Percentiles rank a stretch among this genome's conserved stretches.
Conservation (phyloP, 2,113 vertebrate genomes). For the Pollimyrus isidori region DNA sequence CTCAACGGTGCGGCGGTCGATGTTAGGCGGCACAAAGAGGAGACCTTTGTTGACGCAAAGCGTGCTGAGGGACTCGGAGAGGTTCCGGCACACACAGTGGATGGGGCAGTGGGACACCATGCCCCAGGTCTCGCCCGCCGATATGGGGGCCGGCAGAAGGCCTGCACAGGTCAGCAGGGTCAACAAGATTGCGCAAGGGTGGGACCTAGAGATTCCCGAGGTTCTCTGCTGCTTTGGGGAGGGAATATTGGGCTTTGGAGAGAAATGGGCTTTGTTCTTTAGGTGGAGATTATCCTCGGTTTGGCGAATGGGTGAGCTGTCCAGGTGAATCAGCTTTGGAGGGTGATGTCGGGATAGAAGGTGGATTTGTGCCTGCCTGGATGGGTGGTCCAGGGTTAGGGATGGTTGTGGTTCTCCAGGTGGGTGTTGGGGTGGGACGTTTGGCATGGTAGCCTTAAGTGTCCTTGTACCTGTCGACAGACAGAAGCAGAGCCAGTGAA, state of each 20-base stretch:
- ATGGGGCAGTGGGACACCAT: constrained; percentile 73
- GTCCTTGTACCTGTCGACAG: constrained; percentile 57
- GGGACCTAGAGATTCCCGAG: constrained; percentile 5
- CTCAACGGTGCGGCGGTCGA: constrained; percentile 83
- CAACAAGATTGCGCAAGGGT: constrained; percentile 44
- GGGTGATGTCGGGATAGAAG: not conserved
- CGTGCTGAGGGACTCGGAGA: constrained; percentile 81
- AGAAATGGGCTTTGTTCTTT: not conserved
- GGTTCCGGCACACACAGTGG: constrained; percentile 83
- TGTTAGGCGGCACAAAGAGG: constrained; percentile 65
- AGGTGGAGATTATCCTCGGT: not conserved
- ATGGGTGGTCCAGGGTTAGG: constrained; percentile 28
- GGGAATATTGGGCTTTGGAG: constrained; percentile 34
- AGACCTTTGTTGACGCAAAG: constrained; percentile 68
- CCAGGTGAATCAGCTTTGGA: constrained; percentile 38
- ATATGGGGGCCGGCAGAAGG: constrained; percentile 52
- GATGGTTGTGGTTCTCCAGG: not conserved
- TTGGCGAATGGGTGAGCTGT: constrained; percentile 13
- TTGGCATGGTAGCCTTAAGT: constrained; percentile 62
- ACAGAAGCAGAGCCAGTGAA: not conserved
- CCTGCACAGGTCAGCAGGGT: constrained; percentile 54
- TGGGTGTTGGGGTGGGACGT: constrained; percentile 40
- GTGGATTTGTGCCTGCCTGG: not conserved
- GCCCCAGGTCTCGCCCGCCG: constrained; percentile 69
- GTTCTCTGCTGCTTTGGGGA: constrained; percentile 29